Base-by-base conservation (phyloP, 2,113 vertebrate genomes). In the Gymnogyps californianus region DNA sequence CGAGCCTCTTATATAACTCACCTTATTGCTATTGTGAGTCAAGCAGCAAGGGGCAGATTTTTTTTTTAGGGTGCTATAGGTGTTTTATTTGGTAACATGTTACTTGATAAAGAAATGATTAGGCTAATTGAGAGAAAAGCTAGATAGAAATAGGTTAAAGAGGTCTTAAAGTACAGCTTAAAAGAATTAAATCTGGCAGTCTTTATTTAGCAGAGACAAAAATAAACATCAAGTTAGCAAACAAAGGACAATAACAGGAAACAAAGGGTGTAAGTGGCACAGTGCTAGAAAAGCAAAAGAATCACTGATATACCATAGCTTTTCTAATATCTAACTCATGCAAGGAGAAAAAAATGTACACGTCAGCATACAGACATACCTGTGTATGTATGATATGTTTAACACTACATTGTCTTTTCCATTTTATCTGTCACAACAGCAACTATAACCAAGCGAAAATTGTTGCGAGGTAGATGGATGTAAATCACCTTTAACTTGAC, bases 141-240 rank as follows among this genome's bases (percentile, higher is more conserved):
- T 91, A 86, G 90, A 62, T 89, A 96, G 94, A 98, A 98, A 97
- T 95, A 97, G 91, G 94, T 94, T 95, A 97, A 96, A 96, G 90
- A 92, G 87, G 85, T 89, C 74, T 95, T 96, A 96, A 94, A 96
- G 71, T 88, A 74, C 55, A 90, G 87, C 95, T 97, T 93, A 93
- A 90, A 96, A 83, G 70, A 95, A 95, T 96, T 96, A 97, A 96
- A 97, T 88, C 82, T 52, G 83, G 61, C 54, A 21, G 51, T 55
- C 90, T 97, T 96, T 96, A 96, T 97, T 97, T 92, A 95, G 81
- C 92, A 57, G 71, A 75, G 87, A 90, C 83, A 94, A 96, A 98
- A 97, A 96, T 94, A 97, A 97, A 96, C 58, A 40, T 31, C 54
- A 31, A 46, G 87, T 92, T 96, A 96, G 57, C 84, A 81, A 83